Conservation (phyloP, 1,140 invertebrate species). For the Heliconius melpomene region DNA sequence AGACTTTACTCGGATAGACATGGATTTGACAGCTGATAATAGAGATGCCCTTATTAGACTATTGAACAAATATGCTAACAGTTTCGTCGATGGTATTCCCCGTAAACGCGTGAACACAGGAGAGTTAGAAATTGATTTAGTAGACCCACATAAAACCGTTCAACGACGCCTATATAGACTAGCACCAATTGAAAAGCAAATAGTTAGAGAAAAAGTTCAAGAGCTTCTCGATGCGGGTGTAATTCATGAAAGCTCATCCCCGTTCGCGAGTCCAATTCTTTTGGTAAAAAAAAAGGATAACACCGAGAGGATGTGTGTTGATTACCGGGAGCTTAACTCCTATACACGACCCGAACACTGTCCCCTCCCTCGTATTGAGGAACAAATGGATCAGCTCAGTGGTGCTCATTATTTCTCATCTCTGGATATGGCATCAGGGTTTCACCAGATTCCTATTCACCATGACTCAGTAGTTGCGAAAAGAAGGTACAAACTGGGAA, state of each 20-base stretch:
- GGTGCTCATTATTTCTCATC: slow-evolving; percentile 11
- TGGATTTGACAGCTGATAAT: background rate
- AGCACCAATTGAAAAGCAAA: background rate
- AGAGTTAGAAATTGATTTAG: slow-evolving; percentile 1
- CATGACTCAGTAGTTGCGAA: slow-evolving; percentile 18
- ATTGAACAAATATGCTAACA: background rate
- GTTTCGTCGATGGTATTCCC: background rate
- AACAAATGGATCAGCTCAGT: slow-evolving; percentile 5
- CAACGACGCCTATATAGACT: slow-evolving; percentile 7
- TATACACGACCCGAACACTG: slow-evolving; percentile 6
- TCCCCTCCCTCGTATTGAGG: slow-evolving; percentile 1
- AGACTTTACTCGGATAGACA: background rate
- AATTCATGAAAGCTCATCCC: background rate
- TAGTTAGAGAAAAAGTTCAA: slow-evolving; percentile 6
- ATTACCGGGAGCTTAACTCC: slow-evolving; percentile 10
- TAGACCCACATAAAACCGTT: slow-evolving; percentile 5
- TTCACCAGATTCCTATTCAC: slow-evolving; percentile 23
- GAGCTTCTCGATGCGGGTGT: background rate
- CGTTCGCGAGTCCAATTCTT: background rate
- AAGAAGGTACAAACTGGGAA: too few species aligned
- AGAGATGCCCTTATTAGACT: background rate
- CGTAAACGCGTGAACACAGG: background rate
- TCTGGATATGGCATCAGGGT: slow-evolving; percentile 24
- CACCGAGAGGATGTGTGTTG: slow-evolving; percentile 11
- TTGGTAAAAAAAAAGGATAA: background rate